Conservation (phyloP, 2,888 invertebrate genomes). For the Gordius sp. region DNA sequence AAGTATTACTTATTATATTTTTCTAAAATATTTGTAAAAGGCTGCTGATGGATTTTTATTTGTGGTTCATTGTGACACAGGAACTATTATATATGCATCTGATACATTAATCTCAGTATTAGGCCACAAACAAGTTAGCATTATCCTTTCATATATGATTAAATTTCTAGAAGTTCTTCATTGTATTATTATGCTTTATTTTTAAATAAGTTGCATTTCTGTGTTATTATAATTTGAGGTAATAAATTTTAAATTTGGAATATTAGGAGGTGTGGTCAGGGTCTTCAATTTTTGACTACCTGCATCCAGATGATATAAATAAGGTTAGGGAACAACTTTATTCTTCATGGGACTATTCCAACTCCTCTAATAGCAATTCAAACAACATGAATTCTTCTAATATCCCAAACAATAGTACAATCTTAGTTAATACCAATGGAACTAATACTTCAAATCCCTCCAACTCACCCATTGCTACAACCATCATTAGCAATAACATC, state of each 20-base stretch:
- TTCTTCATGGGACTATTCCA: constrained; percentile 32
- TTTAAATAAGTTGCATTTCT: too few relatives aligned
- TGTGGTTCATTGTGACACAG: constrained; percentile 84
- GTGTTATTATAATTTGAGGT: too few relatives aligned
- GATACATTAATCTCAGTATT: constrained; percentile 91
- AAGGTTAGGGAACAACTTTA: constrained; percentile 77
- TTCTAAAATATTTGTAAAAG: constrained; percentile 23
- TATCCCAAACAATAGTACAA: not conserved
- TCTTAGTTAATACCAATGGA: not conserved
- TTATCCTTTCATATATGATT: not conserved
- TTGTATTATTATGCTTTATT: not conserved
- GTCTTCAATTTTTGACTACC: constrained; percentile 69
- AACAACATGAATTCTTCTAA: not conserved
- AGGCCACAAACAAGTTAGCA: constrained; percentile 56
- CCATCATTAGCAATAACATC: not conserved
- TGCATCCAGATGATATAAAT: constrained; percentile 90
- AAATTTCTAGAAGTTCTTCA: too few relatives aligned
- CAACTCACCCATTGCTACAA: not conserved
- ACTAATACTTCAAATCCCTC: not conserved
- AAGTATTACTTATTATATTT: constrained; percentile 29
- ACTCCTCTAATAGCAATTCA: not conserved
- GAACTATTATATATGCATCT: constrained; percentile 83
- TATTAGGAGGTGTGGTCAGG: constrained; percentile 78
- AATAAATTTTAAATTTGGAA: too few relatives aligned
- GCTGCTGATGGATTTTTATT: constrained; percentile 94